These are phyloP conservation scores for Wiebesia pumilae DNA, from an alignment of 1,140 invertebrate species.

Conservation along the genomic window DNA sequence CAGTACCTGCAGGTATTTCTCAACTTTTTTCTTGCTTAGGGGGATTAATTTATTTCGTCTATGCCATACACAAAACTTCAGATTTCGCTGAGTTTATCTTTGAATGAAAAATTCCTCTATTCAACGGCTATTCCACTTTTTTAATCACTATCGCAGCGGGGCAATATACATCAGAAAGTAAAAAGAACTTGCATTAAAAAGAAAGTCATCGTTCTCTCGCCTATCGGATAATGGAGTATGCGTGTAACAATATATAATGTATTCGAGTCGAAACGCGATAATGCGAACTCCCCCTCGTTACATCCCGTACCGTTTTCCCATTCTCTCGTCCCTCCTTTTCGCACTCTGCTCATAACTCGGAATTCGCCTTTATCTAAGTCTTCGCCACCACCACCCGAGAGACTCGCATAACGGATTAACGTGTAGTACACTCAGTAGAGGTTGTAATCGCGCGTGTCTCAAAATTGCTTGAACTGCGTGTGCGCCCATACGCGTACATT, in stretches of 20 bases:
- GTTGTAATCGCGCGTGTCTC: constrained; percentile 55
- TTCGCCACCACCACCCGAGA: neutral
- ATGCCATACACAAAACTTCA: neutral
- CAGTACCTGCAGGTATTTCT: neutral
- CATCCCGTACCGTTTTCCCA: too few species aligned
- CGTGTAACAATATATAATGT: constrained; percentile 61
- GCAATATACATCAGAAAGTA: neutral
- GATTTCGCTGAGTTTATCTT: neutral
- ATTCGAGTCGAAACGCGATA: constrained; percentile 50
- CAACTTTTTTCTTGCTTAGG: neutral
- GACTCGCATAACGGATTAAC: constrained; percentile 53
- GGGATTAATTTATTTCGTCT: neutral
- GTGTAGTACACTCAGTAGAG: constrained; percentile 30
- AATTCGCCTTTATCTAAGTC: constrained; percentile 16
- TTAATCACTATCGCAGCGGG: neutral
- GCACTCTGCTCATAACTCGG: constrained; percentile 12
- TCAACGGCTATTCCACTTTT: neutral
- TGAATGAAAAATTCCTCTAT: neutral
- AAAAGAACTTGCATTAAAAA: neutral
- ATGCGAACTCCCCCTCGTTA: constrained; percentile 13
- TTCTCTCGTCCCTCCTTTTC: neutral
- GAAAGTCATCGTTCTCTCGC: constrained; percentile 41
- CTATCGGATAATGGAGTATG: constrained; percentile 67
- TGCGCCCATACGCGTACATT: neutral
- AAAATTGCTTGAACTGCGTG: constrained; percentile 57